These are phyloP conservation scores for Neogale vison DNA, from an alignment of 2,113 vertebrate genomes.

Conservation along the genomic window DNA sequence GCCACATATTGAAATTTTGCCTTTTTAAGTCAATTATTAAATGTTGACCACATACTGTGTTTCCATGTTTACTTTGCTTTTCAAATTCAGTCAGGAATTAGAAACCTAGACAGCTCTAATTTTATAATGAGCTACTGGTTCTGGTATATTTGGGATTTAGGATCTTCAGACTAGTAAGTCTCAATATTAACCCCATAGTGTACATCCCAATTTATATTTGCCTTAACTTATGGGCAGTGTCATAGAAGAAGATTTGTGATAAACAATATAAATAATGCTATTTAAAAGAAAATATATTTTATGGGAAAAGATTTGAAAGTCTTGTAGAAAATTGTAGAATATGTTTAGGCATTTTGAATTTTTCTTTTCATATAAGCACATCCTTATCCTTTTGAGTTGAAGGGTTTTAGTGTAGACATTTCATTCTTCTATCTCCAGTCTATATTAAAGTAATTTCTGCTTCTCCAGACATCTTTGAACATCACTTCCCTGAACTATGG, in stretches of 20 bases:
- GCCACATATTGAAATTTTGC: not conserved
- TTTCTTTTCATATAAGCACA: conserved; percentile 25
- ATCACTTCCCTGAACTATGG: not conserved
- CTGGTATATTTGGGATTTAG: not conserved
- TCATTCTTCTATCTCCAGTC: not conserved
- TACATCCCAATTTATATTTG: not conserved
- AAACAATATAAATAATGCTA: not conserved
- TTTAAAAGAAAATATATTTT: conserved; percentile 22
- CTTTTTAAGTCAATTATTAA: conserved; percentile 6
- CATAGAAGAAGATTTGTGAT: not conserved
- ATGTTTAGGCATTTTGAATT: not conserved
- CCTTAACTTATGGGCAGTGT: not conserved
- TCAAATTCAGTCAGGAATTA: conserved; percentile 19
- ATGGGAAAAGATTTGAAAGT: not conserved
- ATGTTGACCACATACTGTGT: not conserved
- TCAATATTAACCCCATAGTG: not conserved
- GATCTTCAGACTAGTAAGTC: not conserved
- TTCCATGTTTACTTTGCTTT: conserved; percentile 15
- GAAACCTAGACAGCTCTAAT: not conserved
- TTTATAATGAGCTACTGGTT: not conserved
- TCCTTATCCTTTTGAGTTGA: not conserved
- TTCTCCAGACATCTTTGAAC: not conserved
- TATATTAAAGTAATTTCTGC: not conserved
- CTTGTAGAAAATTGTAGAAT: not conserved
- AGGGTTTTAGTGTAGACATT: not conserved